Conservation (phyloP, 2,888 invertebrate species). For the Epinotia brunnichana region DNA sequence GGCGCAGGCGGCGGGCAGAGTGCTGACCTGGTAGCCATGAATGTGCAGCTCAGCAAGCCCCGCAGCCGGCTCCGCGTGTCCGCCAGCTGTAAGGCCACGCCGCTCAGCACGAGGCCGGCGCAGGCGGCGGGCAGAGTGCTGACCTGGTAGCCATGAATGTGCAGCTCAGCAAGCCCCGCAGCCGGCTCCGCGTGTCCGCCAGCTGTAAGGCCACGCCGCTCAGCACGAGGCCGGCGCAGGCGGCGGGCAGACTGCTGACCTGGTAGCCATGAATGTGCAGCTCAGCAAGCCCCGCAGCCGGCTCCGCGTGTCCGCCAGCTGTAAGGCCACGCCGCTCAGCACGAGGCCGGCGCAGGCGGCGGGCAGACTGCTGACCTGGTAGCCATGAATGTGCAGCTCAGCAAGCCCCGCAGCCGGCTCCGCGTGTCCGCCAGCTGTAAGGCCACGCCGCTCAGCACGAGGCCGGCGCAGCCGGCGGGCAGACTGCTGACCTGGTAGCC, state of each 20-base stretch:
- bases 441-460: constrained; percentile 88
- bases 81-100: constrained; percentile 86
- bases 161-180: constrained; percentile 81
- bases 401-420: constrained; percentile 78
- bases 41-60: constrained; percentile 82
- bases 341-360: constrained; percentile 79
- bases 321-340: constrained; percentile 87
- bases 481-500: constrained; percentile 78
- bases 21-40: constrained; percentile 87
- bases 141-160: constrained; percentile 88
- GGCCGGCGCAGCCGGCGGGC: constrained; percentile 66
- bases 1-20: constrained; percentile 60
- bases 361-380: constrained; percentile 76
- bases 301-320: constrained; percentile 82
- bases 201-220: constrained; percentile 87
- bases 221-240: constrained; percentile 84
- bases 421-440: constrained; percentile 85
- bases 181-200: constrained; percentile 79
- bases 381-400: constrained; percentile 85
- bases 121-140: constrained; percentile 59
- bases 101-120: constrained; percentile 86
- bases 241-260: constrained; percentile 67
- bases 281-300: constrained; percentile 82
- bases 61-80: constrained; percentile 79
- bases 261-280: constrained; percentile 86